Base-by-base conservation (phyloP, 2,888 invertebrate genomes). In the Ochropleura leucogaster region DNA sequence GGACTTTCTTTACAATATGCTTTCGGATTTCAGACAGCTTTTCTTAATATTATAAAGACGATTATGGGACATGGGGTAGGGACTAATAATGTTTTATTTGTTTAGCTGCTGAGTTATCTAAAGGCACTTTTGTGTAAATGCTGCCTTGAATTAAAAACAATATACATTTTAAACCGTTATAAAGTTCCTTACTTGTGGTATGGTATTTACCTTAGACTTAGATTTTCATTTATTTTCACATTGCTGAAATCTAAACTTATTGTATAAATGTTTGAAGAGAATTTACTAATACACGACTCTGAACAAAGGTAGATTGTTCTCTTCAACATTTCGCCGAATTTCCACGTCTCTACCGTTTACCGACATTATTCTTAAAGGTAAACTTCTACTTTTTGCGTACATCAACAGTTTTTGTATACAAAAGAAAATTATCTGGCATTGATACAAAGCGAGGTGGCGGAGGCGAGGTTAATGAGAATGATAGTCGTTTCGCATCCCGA, bases 381-480 rank as follows among this genome's bases (percentile, higher is more conserved):
- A 60, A 40, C 30, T n/a, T 47, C 42, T 47, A 63, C 55, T 82
- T 83, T 79, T 82, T 77, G 77, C 68, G 67, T 63, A 72, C 74
- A 79, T 80, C 80, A 86, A 77, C 68, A 60, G 71, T 77, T 84
- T 82, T 87, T 80, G 82, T 85, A 79, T 81, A 83, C 86, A 91
- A 89, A 91, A 91, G 73, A 91, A 92, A 90, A 90, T 90, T 89
- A 90, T 91, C 85, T 89, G 89, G 85, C 86, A 89, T 92, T 92
- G 92, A 93, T 93, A 92, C 91, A 91, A 91, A 91, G 90, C 88
- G 88, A 89, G 90, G 90, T 88, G 85, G 89, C 89, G 87, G 89
- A 88, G 92, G 90, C 91, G 92, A 92, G 94, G 94, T 94, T 94
- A 95, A 95, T 95, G 95, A 94, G 92, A 94, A 94, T 92, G 93